phyloP scores from a whole-genome alignment of 2,797 vertebrate genomes.

The Aulostomus chinensis region DNA sequence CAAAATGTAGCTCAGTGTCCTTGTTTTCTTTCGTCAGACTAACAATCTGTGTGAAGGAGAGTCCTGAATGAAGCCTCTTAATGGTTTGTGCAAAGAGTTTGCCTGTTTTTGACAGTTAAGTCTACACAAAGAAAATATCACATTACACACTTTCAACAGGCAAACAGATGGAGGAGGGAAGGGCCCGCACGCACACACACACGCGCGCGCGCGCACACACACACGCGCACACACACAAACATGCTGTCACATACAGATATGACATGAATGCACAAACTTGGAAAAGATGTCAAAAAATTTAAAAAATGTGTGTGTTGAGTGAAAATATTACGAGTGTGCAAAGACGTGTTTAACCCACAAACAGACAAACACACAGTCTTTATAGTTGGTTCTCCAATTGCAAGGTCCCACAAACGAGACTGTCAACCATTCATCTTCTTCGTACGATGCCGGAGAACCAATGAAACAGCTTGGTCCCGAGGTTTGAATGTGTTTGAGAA shows the following conservation, averaged over 20 bases:
- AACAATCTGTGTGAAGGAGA: not conserved
- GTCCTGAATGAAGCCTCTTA: conserved; percentile 4
- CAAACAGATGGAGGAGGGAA: conserved; percentile 29
- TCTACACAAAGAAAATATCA: conserved; percentile 65
- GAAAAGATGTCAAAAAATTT: not conserved
- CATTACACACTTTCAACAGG: conserved; percentile 48
- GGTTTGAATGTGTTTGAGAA: conserved; percentile 30
- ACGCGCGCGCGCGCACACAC: not conserved
- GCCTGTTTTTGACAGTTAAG: conserved; percentile 31
- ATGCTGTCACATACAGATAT: not conserved
- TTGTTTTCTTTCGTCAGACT: no score
- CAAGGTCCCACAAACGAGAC: conserved; percentile 17
- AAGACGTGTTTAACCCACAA: no score
- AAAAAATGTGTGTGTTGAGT: not conserved
- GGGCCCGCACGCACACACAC: conserved; percentile 6
- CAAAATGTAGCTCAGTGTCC: no score
- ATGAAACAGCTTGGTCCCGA: conserved; percentile 18
- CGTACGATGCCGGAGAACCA: conserved; percentile 5
- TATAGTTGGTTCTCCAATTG: conserved; percentile 12
- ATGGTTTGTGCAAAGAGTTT: conserved; percentile 18
- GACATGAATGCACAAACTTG: not conserved
- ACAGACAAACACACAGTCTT: not conserved
- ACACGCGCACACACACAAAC: not conserved
- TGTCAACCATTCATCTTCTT: conserved; percentile 26
- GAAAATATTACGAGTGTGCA: no score